Base-by-base conservation (phyloP, 2,888 invertebrate species). In the Amphimallon solstitiale region DNA sequence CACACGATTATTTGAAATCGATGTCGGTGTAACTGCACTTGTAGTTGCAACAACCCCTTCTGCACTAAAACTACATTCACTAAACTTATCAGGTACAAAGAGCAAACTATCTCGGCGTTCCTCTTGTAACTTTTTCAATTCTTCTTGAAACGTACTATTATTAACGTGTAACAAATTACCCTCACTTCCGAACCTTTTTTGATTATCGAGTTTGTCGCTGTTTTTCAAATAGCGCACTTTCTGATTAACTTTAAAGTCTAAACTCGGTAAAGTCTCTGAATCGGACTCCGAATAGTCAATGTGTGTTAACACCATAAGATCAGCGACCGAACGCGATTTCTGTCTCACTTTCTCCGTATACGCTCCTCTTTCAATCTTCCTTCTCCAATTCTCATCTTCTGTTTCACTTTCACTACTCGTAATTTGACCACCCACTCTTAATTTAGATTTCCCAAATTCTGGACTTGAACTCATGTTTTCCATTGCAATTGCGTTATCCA, bases 261-360 rank as follows among this genome's bases (percentile, higher is more conserved):
- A 73, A 72, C 82, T 83, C 15, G 80, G 81, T 52, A 81, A 68
- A 6, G 83, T 81, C 70, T 87, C 86, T 0, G 86, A 85, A 70
- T 88, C 88, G 3, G 87, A 86, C 75, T 88, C 87, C 2, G 87
- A 86, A 68, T 82, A 84, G 73, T 89, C 89, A 15, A 90, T 88
- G 71, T 89, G 89, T 10, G 89, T 89, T 43, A 90, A 79, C 35
- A 89, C 83, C 89, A 90, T 89, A 21, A 90, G 80, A 80, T 90
- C 89, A 6, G 89, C 87, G 0, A 89, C 89, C 52, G 89, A 89
- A 76, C 87, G 86, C 0, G 89, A 89, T 77, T 89, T 89, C 71
- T 88, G 86, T 68, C 86, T 85, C 0, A 89, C 88, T 78, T 89
- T 88, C 74, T 88, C 88, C 0, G 87, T 85, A 66, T 86, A 86